Percentiles rank a stretch among this genome's conserved stretches.
phyloP scores from a whole-genome alignment of 2,797 vertebrate species.

The Danio jaintianensis region DNA sequence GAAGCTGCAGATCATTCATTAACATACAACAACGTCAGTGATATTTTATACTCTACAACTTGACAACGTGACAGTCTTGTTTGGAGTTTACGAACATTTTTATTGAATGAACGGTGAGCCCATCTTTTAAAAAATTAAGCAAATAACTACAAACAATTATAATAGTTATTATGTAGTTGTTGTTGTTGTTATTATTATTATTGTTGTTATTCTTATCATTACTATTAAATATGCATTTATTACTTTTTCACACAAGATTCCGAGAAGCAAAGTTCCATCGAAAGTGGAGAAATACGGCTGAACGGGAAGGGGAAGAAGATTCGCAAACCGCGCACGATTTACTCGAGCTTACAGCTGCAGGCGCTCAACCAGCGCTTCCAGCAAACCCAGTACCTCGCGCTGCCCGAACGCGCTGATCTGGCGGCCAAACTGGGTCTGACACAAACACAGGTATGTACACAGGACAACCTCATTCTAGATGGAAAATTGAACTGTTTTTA shows the following conservation, averaged over 20 bases:
- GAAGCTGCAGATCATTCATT: not conserved
- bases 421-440: constrained; percentile 90
- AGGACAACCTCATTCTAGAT: not conserved
- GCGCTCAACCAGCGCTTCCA: constrained; percentile 93
- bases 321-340: constrained; percentile 91
- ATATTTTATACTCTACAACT: not conserved
- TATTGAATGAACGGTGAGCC: not conserved
- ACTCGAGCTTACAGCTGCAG: constrained; percentile 91
- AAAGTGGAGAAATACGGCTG: constrained; percentile 81
- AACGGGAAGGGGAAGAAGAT: constrained; percentile 88
- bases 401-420: constrained; percentile 90
- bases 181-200: not conserved
- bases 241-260: constrained; percentile 70
- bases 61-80: not conserved
- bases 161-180: not conserved
- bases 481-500: not conserved
- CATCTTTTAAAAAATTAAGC: not conserved
- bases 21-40: not conserved
- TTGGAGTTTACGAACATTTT: not conserved
- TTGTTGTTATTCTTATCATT: not conserved
- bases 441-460: constrained; percentile 87
- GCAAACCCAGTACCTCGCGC: constrained; percentile 92
- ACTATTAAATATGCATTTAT: not conserved
- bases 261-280: constrained; percentile 78
- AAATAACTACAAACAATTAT: too few relatives aligned